Conservation (phyloP, 2,797 vertebrate genomes). For the Calcarius lapponicus region DNA sequence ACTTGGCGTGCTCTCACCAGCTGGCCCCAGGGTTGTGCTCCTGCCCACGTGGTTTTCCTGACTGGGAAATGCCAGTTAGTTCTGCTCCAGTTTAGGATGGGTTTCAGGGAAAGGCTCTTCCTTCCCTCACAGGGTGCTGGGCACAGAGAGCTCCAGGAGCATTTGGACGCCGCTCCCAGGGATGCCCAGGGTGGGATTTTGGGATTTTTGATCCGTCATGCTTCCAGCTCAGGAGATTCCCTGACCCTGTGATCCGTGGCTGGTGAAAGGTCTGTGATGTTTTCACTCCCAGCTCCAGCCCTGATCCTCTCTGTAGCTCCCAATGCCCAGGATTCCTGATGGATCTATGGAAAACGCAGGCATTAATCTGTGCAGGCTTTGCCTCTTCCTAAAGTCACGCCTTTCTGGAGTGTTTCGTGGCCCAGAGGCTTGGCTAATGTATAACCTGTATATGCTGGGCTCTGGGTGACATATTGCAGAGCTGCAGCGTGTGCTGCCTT, state of each 20-base stretch:
- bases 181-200: background rate
- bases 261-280: rapidly evolving
- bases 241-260: no score
- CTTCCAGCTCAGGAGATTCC: background rate
- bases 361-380: background rate
- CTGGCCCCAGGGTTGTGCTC: background rate
- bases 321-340: rapidly evolving
- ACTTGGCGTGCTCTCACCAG: rapidly evolving
- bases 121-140: background rate
- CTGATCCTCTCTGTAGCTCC: background rate
- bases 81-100: background rate
- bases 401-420: rapidly evolving
- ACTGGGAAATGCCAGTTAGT: background rate
- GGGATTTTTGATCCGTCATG: background rate
- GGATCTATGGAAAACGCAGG: rapidly evolving
- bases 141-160: background rate
- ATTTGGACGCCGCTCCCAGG: rapidly evolving
- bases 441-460: rapidly evolving
- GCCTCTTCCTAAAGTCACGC: background rate
- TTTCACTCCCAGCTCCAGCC: background rate
- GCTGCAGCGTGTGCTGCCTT: background rate
- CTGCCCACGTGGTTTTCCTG: rapidly evolving
- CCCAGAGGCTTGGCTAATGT: background rate
- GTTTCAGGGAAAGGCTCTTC: background rate
- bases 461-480: background rate